Conservation (phyloP, 2,797 vertebrate species). For the Prunella strophiata region DNA sequence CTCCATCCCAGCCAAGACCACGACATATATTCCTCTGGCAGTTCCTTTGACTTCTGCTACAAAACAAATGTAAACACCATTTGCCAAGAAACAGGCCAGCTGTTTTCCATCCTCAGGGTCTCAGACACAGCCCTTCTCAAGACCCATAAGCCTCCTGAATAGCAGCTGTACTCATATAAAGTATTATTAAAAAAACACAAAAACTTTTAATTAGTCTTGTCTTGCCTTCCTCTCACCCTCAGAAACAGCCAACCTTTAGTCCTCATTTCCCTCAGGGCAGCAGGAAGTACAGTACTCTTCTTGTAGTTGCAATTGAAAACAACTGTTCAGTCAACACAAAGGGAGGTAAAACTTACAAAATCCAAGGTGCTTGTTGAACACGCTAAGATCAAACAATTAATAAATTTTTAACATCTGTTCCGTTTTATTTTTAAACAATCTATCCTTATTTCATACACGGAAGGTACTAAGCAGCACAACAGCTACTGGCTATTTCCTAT, state of each 20-base stretch:
- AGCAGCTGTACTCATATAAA: neutral
- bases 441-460: neutral
- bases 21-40: neutral
- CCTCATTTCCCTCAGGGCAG: neutral
- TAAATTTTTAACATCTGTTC: neutral
- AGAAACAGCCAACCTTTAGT: neutral
- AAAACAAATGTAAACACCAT: neutral
- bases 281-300: neutral
- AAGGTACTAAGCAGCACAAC: neutral
- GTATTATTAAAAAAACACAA: neutral
- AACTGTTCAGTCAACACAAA: neutral
- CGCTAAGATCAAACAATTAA: neutral
- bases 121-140: neutral
- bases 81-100: neutral
- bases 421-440: neutral
- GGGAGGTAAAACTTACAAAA: neutral
- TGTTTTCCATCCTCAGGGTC: neutral
- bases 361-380: neutral
- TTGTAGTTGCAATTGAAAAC: neutral
- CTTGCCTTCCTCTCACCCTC: neutral
- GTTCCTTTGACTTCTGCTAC: neutral
- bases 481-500: neutral
- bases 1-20: neutral
- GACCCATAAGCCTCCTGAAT: neutral
- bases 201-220: neutral